These are phyloP conservation scores for Bombyx mori DNA, from an alignment of 1,140 invertebrate genomes.

Conservation along the genomic window DNA sequence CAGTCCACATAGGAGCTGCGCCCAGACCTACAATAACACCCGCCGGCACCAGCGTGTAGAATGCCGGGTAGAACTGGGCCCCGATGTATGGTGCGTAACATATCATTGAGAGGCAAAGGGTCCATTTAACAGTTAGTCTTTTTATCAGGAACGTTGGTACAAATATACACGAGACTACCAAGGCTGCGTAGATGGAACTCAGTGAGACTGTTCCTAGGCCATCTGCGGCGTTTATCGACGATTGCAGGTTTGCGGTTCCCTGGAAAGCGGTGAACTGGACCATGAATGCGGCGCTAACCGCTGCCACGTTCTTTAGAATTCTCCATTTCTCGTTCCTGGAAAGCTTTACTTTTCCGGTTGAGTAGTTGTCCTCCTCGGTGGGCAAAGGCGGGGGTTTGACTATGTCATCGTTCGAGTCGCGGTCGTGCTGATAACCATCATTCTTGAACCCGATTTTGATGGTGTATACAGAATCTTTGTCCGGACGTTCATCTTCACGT, in stretches of 20 bases:
- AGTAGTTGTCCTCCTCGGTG: slow-evolving; percentile 74
- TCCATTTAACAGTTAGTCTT: slow-evolving; percentile 95
- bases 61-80: slow-evolving; percentile 91
- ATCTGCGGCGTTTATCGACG: slow-evolving; percentile 87
- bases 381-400: slow-evolving; percentile 77
- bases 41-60: slow-evolving; percentile 93
- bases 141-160: slow-evolving; percentile 91
- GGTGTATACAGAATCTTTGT: slow-evolving; percentile 51
- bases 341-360: slow-evolving; percentile 82
- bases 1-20: slow-evolving; percentile 96
- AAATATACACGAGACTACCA: slow-evolving; percentile 94
- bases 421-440: slow-evolving; percentile 77
- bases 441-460: slow-evolving; percentile 74
- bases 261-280: slow-evolving; percentile 94
- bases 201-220: slow-evolving; percentile 88
- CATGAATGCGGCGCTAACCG: slow-evolving; percentile 91
- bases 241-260: slow-evolving; percentile 91
- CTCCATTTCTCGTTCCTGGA: slow-evolving; percentile 86
- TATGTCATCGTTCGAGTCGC: slow-evolving; percentile 67
- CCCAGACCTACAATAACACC: slow-evolving; percentile 91
- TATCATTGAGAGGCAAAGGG: slow-evolving; percentile 90
- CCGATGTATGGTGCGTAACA: slow-evolving; percentile 95
- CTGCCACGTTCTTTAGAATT: slow-evolving; percentile 89
- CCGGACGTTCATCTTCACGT: slow-evolving; percentile 61
- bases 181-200: slow-evolving; percentile 88